Evolutionary conservation across 1,140 invertebrate genomes (phyloP).

Genomic region (Zaprionus vittiger): DNA sequence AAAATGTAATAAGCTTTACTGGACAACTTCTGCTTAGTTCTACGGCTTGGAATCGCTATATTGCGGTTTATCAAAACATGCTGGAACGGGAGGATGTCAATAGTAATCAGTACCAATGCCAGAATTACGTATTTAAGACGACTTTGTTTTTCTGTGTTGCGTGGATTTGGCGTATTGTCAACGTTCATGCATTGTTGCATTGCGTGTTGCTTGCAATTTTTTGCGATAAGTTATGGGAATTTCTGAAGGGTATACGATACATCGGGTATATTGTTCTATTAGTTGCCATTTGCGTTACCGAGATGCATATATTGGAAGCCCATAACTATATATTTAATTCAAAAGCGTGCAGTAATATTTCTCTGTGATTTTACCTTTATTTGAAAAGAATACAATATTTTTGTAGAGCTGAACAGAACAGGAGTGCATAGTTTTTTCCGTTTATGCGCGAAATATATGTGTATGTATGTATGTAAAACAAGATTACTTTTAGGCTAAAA

Average conservation of each 20-base stretch:
- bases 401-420: conserved; percentile 52
- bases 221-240: conserved; percentile 91
- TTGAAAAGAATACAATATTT: conserved; percentile 75
- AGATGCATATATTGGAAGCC: conserved; percentile 86
- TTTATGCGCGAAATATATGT: not conserved
- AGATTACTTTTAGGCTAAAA: not conserved
- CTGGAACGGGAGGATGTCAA: conserved; percentile 87
- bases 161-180: conserved; percentile 91
- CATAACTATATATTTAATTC: conserved; percentile 85
- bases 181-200: conserved; percentile 92
- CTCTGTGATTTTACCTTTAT: conserved; percentile 82
- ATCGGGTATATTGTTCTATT: conserved; percentile 87
- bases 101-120: conserved; percentile 84
- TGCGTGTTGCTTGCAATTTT: conserved; percentile 91
- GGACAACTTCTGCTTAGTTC: conserved; percentile 90
- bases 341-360: conserved; percentile 77
- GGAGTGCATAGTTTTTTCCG: not conserved
- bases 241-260: conserved; percentile 88
- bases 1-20: conserved; percentile 88
- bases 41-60: conserved; percentile 92
- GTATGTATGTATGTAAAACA: not conserved
- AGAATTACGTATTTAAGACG: conserved; percentile 86
- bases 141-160: conserved; percentile 90
- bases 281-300: conserved; percentile 86
- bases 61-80: conserved; percentile 90